phyloP scores from a whole-genome alignment of 2,888 invertebrate genomes.

The Pinctada fucata region DNA sequence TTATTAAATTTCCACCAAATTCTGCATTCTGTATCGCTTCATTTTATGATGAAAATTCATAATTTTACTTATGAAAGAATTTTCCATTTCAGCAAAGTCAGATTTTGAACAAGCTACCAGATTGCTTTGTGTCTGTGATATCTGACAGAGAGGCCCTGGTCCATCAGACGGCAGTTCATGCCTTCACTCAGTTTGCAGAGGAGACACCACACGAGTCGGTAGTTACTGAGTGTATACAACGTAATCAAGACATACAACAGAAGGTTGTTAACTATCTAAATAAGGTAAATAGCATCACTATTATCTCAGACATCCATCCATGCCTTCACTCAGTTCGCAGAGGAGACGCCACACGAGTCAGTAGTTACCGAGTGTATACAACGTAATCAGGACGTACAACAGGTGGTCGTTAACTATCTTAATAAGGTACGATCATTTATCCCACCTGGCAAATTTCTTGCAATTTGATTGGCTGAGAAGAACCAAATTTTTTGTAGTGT shows the following conservation, averaged over 20 bases:
- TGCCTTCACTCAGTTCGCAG: conserved; percentile 67
- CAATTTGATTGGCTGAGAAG: no score
- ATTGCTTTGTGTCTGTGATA: conserved; percentile 49
- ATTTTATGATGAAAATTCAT: no score
- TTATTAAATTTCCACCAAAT: no score
- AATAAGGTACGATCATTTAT: conserved; percentile 68
- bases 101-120: conserved; percentile 53
- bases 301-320: conserved; percentile 51
- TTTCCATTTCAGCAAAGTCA: conserved; percentile 54
- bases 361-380: conserved; percentile 66
- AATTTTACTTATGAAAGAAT: no score
- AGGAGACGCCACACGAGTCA: conserved; percentile 63
- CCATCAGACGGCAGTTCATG: conserved; percentile 56
- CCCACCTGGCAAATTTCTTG: no score
- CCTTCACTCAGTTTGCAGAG: conserved; percentile 68
- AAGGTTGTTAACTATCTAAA: conserved; percentile 61
- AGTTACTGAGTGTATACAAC: conserved; percentile 64
- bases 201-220: conserved; percentile 62
- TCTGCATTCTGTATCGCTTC: no score
- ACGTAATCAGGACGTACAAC: conserved; percentile 50
- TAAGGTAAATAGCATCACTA: conserved; percentile 48
- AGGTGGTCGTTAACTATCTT: conserved; percentile 57
- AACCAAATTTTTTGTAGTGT: no score
- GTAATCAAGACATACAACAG: conserved; percentile 52
- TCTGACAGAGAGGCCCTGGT: conserved; percentile 51